Evolutionary conservation across 2,113 vertebrate genomes (phyloP).

Genomic region (Oenanthe oenanthe): DNA sequence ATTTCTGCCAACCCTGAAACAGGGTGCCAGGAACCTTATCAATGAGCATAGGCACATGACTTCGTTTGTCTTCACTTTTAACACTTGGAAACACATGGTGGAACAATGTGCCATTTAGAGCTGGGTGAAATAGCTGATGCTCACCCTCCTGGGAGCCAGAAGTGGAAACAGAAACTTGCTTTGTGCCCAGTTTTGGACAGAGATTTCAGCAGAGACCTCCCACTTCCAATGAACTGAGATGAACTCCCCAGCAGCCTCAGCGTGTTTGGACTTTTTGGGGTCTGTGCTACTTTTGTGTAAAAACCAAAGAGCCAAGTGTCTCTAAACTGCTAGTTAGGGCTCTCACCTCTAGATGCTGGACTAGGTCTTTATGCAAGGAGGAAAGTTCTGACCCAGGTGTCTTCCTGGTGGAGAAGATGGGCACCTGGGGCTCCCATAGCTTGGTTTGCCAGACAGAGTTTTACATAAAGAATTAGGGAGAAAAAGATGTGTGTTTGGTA

Average conservation of each 20-base stretch:
- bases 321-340: not conserved
- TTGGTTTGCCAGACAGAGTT: not conserved
- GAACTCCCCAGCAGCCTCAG: not conserved
- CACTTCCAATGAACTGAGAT: not conserved
- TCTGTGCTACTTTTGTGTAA: not conserved
- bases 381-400: not conserved
- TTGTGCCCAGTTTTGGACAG: not conserved
- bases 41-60: fast-evolving
- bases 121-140: not conserved
- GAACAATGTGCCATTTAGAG: slow-evolving; percentile 13
- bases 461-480: not conserved
- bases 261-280: fast-evolving
- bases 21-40: not conserved
- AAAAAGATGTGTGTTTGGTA: not conserved
- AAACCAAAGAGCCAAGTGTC: not conserved
- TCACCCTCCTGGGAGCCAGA: not conserved
- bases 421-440: not conserved
- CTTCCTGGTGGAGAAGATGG: not conserved
- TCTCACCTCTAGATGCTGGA: not conserved
- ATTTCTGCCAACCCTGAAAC: not conserved
- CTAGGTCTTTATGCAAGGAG: not conserved
- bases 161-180: not conserved
- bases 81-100: slow-evolving; percentile 1
- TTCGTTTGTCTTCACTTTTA: slow-evolving; percentile 9
- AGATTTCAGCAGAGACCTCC: not conserved